Evolutionary conservation across 2,113 vertebrate species (phyloP), one percentile per base, ranked within the genome.

Genomic region (Sebastes fasciatus): DNA sequence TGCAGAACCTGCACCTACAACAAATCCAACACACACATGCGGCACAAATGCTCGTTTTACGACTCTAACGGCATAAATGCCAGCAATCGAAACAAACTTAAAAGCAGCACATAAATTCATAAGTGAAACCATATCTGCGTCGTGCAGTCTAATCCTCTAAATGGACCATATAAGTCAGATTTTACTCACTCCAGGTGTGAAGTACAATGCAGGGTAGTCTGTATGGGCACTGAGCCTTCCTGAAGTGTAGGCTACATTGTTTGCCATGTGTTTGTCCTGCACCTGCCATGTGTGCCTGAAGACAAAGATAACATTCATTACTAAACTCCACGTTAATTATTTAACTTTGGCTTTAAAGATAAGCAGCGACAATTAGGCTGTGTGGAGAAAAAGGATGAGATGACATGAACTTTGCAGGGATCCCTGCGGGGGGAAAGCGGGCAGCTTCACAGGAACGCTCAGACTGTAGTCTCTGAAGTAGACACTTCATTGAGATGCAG

Each of bases 221-320:
- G 97, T 98, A 80, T 99, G 98, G 80, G 96, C 96, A 43, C 96
- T 97, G 3, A 99, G 95, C 71, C 94, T 96, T 55, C 95, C 97
- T 0, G 96, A 95, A 3, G 98, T 99, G 67, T 99, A 99, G 62
- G 98, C 98, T 26, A 99, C 96, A 1, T 99, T 99, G 94, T 98
- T 98, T 45, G 98, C 97, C 85, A 95, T 94, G 40, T 89, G 73
- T 93, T 99, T 99, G 93, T 99, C 97, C 95, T 97, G 96, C 75
- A 99, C 98, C 94, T 99, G 97, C 97, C 97, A 99, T 21, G 97
- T 99, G 79, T 96, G 97, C 84, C 98, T 99, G 90, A 88, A 91
- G 85, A 87, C 90, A 84, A 43, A 80, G 67, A 88, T 82, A 86
- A 66, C 42, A 70, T 58, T 68, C 60, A 74, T 86, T 78, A 74